Conservation (phyloP, 1,140 invertebrate species). For the Hyles vespertilio region DNA sequence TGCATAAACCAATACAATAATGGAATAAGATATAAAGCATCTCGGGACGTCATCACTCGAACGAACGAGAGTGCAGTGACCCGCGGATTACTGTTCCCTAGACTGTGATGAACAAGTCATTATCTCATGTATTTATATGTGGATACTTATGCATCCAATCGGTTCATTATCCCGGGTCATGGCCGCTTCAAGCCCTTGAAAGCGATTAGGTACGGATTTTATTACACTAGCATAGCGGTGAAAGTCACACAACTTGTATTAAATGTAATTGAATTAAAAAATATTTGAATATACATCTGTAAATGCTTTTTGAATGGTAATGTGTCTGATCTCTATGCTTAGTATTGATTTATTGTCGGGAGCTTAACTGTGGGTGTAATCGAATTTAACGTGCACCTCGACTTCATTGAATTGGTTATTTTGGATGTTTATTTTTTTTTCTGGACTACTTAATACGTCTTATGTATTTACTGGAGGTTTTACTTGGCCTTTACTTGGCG, state of each 20-base stretch:
- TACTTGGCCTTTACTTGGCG: no score
- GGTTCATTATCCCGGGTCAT: conserved; percentile 54
- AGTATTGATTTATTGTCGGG: no score
- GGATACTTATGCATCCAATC: conserved; percentile 39
- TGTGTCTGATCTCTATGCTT: background rate
- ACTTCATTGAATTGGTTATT: no score
- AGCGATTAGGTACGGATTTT: conserved; percentile 45
- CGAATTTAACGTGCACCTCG: no score
- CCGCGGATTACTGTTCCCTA: conserved; percentile 15
- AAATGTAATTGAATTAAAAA: background rate
- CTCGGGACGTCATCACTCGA: background rate
- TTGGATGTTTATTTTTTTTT: no score
- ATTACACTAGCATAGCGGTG: conserved; percentile 48
- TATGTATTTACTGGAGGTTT: no score
- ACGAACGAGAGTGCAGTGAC: conserved; percentile 10
- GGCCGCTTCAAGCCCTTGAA: conserved; percentile 73
- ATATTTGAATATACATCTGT: background rate
- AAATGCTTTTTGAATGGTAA: background rate
- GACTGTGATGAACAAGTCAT: conserved; percentile 40
- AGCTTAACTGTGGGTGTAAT: no score
- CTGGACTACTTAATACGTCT: no score
- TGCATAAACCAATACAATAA: no score
- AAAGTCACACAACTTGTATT: conserved; percentile 10
- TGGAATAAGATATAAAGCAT: background rate
- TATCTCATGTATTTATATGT: conserved; percentile 37